Evolutionary conservation across 1,140 invertebrate species (phyloP), one percentile per base, ranked within the genome.

Genomic region (Pemphigus obesinymphae): DNA sequence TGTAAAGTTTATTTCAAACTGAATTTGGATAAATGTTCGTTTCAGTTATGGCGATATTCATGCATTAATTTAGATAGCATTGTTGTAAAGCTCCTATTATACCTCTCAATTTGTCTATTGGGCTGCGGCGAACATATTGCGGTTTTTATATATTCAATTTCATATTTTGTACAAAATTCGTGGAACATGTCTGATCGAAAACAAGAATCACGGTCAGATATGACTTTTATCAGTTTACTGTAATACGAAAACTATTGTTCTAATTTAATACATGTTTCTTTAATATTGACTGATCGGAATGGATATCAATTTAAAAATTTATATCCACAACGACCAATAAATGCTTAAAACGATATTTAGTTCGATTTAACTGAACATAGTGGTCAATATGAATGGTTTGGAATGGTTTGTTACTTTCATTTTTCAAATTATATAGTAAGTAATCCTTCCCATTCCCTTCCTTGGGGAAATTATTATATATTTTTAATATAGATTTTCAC

Each of bases 311-410:
- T 82, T 15, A 75, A 58, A 82, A 83, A 85, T 83, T 84, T 85
- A 61, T 82, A 81, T 86, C 85, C 8, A 86, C 78, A 4, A 86
- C 83, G 17, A 83, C 83, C 5, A 86, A 82, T 37, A 87, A 82
- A 70, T 86, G 80, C 23, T 76, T 83, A 58, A 40, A 23, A 34
- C 68, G 31, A 34, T 11, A 4, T 72, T 40, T 34, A 3, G 68
- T 40, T 13, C 17, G 15, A 43, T 26, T 45, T 17, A 73, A 48
- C 34, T 40, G 70, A 45, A 40, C 70, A 26, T 45, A 40, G 48
- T 73, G 70, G 26, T 73, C 70, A 45, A 73, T 45, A 15, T 73
- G 70, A 3, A 48, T 26, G 2, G 34, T 73, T n/a, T 73, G 37
- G 6, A 73, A 45, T 1, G 70, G 70, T 26, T 45, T 45, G 10